phyloP scores from a whole-genome alignment of 92 coral and sea anemone genomes.

The Anthopleura xanthogrammica region DNA sequence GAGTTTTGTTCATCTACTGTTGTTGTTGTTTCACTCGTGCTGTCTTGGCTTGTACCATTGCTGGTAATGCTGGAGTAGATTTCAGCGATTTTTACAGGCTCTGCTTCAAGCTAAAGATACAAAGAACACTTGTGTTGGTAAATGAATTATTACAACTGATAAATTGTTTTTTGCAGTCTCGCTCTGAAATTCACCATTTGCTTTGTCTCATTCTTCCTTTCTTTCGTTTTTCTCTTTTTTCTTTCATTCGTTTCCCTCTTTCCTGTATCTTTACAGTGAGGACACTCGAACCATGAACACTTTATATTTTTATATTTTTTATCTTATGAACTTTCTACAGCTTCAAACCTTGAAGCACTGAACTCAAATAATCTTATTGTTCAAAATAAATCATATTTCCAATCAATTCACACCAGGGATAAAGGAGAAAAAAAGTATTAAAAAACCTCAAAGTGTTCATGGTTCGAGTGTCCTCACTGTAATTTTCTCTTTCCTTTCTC shows the following conservation, averaged over 20 bases:
- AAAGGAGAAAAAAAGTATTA: too few species aligned
- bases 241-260: neutral
- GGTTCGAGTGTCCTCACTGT: too few species aligned
- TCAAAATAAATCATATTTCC: too few species aligned
- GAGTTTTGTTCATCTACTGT: neutral
- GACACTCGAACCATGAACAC: too few species aligned
- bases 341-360: too few species aligned
- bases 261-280: too few species aligned
- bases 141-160: neutral
- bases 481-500: neutral
- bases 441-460: too few species aligned
- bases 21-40: neutral
- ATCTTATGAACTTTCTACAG: too few species aligned
- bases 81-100: conserved; percentile 19
- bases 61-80: conserved; percentile 23
- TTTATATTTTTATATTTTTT: too few species aligned
- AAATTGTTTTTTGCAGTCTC: neutral
- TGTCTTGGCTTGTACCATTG: conserved; percentile 1
- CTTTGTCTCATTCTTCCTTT: neutral
- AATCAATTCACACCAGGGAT: too few species aligned
- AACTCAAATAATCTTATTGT: too few species aligned
- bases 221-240: neutral
- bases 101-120: conserved; percentile 21
- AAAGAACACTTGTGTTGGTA: neutral
- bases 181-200: neutral